Evolutionary conservation across 2,888 invertebrate genomes (phyloP).

Genomic region (Tetropium fuscum): DNA sequence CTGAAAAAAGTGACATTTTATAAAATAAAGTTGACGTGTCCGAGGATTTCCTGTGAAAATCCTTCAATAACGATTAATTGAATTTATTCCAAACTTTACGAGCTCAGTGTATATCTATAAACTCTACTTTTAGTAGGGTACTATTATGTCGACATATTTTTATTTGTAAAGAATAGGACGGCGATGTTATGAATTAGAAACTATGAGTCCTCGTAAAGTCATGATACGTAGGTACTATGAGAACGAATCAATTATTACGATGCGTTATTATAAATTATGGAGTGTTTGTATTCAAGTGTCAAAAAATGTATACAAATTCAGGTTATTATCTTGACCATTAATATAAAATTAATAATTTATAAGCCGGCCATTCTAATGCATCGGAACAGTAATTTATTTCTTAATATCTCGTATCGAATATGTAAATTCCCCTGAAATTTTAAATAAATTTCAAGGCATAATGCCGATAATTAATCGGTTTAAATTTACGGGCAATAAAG

Average conservation of each 20-base stretch:
- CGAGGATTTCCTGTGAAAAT: too few relatives aligned
- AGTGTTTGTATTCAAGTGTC: constrained; percentile 10
- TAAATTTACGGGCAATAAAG: constrained; percentile 10
- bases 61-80: too few relatives aligned
- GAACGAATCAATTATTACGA: not conserved
- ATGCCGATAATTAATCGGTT: constrained; percentile 5
- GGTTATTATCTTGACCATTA: constrained; percentile 13
- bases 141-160: too few relatives aligned
- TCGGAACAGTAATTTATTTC: constrained; percentile 20
- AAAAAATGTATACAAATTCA: constrained; percentile 6
- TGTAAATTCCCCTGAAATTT: constrained; percentile 21
- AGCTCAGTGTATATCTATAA: too few relatives aligned
- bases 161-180: too few relatives aligned
- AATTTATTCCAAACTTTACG: too few relatives aligned
- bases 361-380: constrained; percentile 6
- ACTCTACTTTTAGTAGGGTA: too few relatives aligned
- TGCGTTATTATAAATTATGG: constrained; percentile 3
- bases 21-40: too few relatives aligned
- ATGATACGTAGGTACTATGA: too few relatives aligned
- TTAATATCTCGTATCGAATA: constrained; percentile 6
- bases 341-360: constrained; percentile 16
- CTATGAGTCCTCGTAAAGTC: too few relatives aligned
- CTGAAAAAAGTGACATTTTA: too few relatives aligned
- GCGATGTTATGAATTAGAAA: too few relatives aligned
- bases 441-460: constrained; percentile 11